Conservation (phyloP, 2,888 invertebrate genomes). For the Apeira syringaria region DNA sequence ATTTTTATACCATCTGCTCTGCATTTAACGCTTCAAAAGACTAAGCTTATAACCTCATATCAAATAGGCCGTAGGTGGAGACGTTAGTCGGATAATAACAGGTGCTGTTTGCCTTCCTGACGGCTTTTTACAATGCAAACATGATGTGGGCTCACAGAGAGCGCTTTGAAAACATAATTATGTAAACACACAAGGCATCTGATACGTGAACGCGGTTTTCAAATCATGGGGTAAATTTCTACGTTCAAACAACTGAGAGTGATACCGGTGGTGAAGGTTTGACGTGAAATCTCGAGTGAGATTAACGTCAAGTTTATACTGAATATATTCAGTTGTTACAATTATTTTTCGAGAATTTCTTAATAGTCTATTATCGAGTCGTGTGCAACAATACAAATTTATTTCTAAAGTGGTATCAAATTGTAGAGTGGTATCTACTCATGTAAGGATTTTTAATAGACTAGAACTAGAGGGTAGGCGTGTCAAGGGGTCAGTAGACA, state of each 20-base stretch:
- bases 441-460: no score
- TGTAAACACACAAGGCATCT: constrained; percentile 24
- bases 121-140: constrained; percentile 60
- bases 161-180: constrained; percentile 39
- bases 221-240: neutral
- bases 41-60: constrained; percentile 21
- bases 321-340: no score
- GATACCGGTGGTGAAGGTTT: no score
- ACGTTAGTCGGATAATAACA: constrained; percentile 51
- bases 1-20: neutral
- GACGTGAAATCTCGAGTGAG: no score
- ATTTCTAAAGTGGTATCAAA: no score
- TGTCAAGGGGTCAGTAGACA: no score
- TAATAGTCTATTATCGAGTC: no score
- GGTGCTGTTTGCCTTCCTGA: constrained; percentile 45
- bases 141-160: constrained; percentile 33
- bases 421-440: no score
- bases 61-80: constrained; percentile 25
- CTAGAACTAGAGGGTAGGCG: no score
- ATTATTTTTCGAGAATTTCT: no score
- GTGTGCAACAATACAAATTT: no score
- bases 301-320: no score
- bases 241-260: neutral
- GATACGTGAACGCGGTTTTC: constrained; percentile 14
- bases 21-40: neutral